Evolutionary conservation across 2,888 invertebrate species (phyloP).

Genomic region (Lysandra coridon): DNA sequence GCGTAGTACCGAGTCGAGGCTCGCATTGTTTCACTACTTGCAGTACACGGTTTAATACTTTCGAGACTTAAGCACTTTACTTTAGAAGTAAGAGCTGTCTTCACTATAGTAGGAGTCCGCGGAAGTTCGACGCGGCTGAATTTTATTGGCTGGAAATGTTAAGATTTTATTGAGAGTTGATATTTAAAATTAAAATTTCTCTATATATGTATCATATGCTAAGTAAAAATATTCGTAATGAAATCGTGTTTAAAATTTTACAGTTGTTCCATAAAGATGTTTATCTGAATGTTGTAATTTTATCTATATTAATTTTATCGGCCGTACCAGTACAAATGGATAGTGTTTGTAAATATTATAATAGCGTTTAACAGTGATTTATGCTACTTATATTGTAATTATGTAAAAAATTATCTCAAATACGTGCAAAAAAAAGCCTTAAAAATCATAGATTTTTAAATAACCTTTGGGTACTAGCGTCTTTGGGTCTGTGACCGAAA

Average conservation of each 20-base stretch:
- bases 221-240: conserved; percentile 50
- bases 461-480: conserved; percentile 73
- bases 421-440: conserved; percentile 77
- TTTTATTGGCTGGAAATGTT: conserved; percentile 56
- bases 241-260: conserved; percentile 55
- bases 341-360: conserved; percentile 70
- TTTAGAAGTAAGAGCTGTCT: conserved; percentile 32
- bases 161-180: conserved; percentile 65
- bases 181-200: conserved; percentile 55
- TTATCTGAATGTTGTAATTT: conserved; percentile 65
- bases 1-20: conserved; percentile 35
- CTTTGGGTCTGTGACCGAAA: conserved; percentile 64
- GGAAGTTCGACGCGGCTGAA: conserved; percentile 35
- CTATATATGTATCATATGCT: conserved; percentile 50
- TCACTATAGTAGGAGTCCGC: conserved; percentile 30
- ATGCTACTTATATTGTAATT: conserved; percentile 73
- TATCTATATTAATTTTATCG: conserved; percentile 63
- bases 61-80: conserved; percentile 34
- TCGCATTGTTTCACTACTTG: conserved; percentile 47
- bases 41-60: conserved; percentile 33
- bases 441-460: conserved; percentile 79
- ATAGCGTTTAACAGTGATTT: conserved; percentile 68
- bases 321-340: conserved; percentile 75
- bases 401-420: conserved; percentile 71
- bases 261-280: conserved; percentile 59